Evolutionary conservation across 2,888 invertebrate species (phyloP).

Genomic region (Himalopsyche japonica): DNA sequence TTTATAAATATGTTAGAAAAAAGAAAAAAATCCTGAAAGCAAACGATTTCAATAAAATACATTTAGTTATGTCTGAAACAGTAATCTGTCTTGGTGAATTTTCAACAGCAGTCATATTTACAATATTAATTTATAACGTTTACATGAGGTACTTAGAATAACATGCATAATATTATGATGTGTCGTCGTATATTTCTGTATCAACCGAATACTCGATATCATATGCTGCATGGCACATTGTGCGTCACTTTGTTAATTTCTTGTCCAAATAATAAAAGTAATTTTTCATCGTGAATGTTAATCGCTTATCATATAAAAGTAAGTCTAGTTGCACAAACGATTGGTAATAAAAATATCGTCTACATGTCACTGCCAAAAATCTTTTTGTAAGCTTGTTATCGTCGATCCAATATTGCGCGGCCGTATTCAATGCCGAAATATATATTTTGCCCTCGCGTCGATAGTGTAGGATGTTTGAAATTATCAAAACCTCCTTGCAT

Average conservation of each 20-base stretch:
- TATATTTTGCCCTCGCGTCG: slow-evolving; percentile 6
- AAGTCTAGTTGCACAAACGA: slow-evolving; percentile 30
- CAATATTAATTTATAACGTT: slow-evolving; percentile 22
- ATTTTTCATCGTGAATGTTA: background rate
- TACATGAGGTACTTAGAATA: slow-evolving; percentile 27
- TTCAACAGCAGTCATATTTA: slow-evolving; percentile 17
- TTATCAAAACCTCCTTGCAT: background rate
- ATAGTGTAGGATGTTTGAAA: slow-evolving; percentile 10
- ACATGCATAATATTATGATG: slow-evolving; percentile 16
- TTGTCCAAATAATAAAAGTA: background rate
- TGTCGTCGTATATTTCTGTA: slow-evolving; percentile 10
- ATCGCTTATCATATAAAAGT: slow-evolving; percentile 15
- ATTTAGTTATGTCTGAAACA: background rate
- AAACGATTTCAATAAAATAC: no score
- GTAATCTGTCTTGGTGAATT: slow-evolving; percentile 14
- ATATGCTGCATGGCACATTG: slow-evolving; percentile 28
- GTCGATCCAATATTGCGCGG: slow-evolving; percentile 5
- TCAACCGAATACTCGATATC: slow-evolving; percentile 20
- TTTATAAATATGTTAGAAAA: background rate
- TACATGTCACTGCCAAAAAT: slow-evolving; percentile 39
- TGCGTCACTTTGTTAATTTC: background rate
- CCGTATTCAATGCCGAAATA: background rate
- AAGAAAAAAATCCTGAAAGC: background rate
- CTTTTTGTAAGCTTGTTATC: slow-evolving; percentile 37
- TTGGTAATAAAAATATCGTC: slow-evolving; percentile 21